Evolutionary conservation across 2,888 invertebrate genomes (phyloP).

Genomic region (Cetonia aurata): DNA sequence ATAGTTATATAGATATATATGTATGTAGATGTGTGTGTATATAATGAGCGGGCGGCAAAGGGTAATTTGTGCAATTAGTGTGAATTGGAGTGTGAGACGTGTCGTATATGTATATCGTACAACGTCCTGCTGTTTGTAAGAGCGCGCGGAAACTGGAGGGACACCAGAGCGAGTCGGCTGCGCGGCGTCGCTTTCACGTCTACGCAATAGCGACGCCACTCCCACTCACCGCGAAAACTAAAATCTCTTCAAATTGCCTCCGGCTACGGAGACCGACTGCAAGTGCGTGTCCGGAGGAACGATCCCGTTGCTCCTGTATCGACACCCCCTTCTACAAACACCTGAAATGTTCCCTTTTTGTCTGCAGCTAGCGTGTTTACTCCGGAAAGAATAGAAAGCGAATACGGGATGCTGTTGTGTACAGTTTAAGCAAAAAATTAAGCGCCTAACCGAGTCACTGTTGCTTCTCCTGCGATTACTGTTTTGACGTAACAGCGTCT

Average conservation of each 20-base stretch:
- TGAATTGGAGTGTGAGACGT: constrained; percentile 39
- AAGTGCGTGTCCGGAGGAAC: constrained; percentile 14
- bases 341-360: constrained; percentile 5
- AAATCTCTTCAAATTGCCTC: constrained; percentile 58
- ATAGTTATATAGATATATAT: too few relatives aligned
- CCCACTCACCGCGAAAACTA: constrained; percentile 61
- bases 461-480: too few relatives aligned
- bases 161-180: constrained; percentile 60
- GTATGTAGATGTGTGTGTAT: not conserved
- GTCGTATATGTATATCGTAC: constrained; percentile 37
- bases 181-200: constrained; percentile 57
- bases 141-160: constrained; percentile 64
- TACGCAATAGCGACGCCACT: constrained; percentile 62
- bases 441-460: too few relatives aligned
- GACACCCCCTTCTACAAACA: constrained; percentile 11
- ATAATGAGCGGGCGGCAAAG: constrained; percentile 10
- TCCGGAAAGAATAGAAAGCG: constrained; percentile 10
- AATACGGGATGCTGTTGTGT: too few relatives aligned
- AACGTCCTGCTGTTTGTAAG: constrained; percentile 61
- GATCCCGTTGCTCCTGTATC: constrained; percentile 1
- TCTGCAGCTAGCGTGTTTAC: not conserved
- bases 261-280: constrained; percentile 29
- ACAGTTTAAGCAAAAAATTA: too few relatives aligned
- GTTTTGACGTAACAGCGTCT: too few relatives aligned
- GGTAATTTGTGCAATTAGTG: constrained; percentile 35